Evolutionary conservation across 2,113 vertebrate species (phyloP).

Genomic region (Tretioscincus oriximinensis): DNA sequence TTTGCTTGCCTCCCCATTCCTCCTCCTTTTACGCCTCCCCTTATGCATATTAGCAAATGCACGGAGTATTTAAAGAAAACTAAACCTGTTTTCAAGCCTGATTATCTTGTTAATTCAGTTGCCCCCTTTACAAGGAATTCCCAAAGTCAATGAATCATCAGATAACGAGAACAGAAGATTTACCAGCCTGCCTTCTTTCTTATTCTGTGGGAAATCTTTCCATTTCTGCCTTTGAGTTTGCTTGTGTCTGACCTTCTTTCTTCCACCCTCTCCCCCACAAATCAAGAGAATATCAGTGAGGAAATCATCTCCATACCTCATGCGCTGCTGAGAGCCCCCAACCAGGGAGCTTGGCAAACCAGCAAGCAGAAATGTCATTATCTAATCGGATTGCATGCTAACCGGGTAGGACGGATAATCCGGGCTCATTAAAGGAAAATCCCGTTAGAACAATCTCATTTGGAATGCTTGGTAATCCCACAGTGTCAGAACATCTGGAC

Average conservation of each 20-base stretch:
- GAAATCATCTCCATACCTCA: neutral
- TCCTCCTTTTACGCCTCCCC: too few relatives aligned
- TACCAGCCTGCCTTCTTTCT: neutral
- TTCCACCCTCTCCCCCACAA: neutral
- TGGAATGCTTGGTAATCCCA: neutral
- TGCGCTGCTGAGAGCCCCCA: neutral
- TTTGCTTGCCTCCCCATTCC: too few relatives aligned
- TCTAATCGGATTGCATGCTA: conserved; percentile 26
- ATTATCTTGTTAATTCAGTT: too few relatives aligned
- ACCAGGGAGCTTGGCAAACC: neutral
- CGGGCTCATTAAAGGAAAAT: conserved; percentile 16
- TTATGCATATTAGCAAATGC: too few relatives aligned
- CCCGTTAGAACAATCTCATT: conserved; percentile 37
- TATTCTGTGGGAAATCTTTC: neutral
- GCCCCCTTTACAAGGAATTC: too few relatives aligned
- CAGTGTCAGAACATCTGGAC: conserved; percentile 21
- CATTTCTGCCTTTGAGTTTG: neutral
- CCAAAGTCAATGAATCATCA: too few relatives aligned
- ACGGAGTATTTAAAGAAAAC: too few relatives aligned
- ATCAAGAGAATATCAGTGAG: neutral
- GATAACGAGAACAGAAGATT: too few relatives aligned
- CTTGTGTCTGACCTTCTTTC: conserved; percentile 19
- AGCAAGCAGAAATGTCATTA: neutral
- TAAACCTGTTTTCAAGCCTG: too few relatives aligned
- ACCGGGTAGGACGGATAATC: conserved; percentile 22